Evolutionary conservation across 1,140 invertebrate species (phyloP), one percentile per base, ranked within the genome.

Genomic region (Anastatus disparis): DNA sequence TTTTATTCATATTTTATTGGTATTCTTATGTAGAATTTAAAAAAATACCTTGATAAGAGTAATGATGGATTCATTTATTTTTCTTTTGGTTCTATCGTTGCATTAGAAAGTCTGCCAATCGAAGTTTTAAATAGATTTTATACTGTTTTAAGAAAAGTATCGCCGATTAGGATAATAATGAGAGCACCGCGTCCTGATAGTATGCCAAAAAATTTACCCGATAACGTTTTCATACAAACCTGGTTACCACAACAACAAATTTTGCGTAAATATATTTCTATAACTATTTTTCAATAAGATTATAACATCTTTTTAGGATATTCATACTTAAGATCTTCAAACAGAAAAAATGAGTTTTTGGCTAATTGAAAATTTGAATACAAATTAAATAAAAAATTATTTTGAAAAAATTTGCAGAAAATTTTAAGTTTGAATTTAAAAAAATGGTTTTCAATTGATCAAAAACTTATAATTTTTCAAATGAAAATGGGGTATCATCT

Each of bases 61-160:
- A 84, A 88, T 72, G 80, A 91, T 74, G 92, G 92, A 3, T 89
- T 93, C 8, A 88, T 93, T 38, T 90, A 91, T 71, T 91, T 93
- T 68, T 91, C 89, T 72, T 88, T 93, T 78, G 93, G 92, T 35
- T 90, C 91, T 7, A 87, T 89, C 77, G 79, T 90, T 84, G 87
- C 89, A 88, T 84, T 91, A 82, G 88, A 90, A 88, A 78, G 86
- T 79, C 44, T 84, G 73, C 70, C 79, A 58, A 62, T 74, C 12
- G 7, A 72, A 52, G 68, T 59, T 13, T 15, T 79, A 10, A 26
- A 59, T 0, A 50, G 72, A 20, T 76, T 81, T 42, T 78, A 78
- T 66, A 79, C 75, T 58, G 77, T 71, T 2, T 67, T 79, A 48
- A 75, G 56, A 70, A 82, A 78, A 75, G 72, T 80, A 13, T 68